A percentile compares a stretch with the other conserved stretches of the same genome.
These are phyloP conservation scores for Fissipunctia ypsillon DNA, from an alignment of 2,888 invertebrate species.

Conservation along the genomic window DNA sequence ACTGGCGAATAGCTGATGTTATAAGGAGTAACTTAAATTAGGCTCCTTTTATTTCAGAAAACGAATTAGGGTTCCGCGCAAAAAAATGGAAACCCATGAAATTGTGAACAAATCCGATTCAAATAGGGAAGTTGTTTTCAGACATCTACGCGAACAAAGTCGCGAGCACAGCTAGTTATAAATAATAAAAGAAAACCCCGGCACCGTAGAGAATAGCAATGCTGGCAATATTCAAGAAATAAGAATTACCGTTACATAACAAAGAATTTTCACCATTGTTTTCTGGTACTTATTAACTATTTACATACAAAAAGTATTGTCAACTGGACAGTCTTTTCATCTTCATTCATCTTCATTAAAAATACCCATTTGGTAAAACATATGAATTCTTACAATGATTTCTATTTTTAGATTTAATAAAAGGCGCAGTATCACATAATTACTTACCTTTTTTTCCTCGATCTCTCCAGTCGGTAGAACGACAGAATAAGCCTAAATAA, in stretches of 20 bases:
- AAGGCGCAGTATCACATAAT: slow-evolving; percentile 50
- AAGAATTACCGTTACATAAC: not conserved
- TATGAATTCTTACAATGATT: too few species aligned
- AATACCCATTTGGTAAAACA: too few species aligned
- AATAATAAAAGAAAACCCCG: not conserved
- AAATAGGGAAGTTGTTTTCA: too few species aligned
- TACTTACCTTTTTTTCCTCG: slow-evolving; percentile 79
- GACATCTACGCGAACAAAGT: too few species aligned
- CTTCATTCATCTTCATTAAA: not conserved
- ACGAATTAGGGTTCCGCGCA: too few species aligned
- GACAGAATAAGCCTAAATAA: slow-evolving; percentile 69
- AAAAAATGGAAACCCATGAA: too few species aligned
- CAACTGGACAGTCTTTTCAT: not conserved
- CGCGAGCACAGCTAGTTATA: too few species aligned
- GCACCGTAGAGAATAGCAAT: too few species aligned
- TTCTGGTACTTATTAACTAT: not conserved
- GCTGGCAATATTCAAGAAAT: slow-evolving; percentile 1
- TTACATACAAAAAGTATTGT: not conserved
- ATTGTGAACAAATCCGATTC: too few species aligned
- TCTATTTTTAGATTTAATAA: not conserved
- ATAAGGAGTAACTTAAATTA: too few species aligned
- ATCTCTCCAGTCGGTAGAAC: slow-evolving; percentile 73
- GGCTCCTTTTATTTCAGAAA: too few species aligned
- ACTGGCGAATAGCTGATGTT: too few species aligned
- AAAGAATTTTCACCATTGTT: slow-evolving; percentile 64